phyloP scores from a whole-genome alignment of 1,140 invertebrate species.

The Pseudomyrmex flavicornis region DNA sequence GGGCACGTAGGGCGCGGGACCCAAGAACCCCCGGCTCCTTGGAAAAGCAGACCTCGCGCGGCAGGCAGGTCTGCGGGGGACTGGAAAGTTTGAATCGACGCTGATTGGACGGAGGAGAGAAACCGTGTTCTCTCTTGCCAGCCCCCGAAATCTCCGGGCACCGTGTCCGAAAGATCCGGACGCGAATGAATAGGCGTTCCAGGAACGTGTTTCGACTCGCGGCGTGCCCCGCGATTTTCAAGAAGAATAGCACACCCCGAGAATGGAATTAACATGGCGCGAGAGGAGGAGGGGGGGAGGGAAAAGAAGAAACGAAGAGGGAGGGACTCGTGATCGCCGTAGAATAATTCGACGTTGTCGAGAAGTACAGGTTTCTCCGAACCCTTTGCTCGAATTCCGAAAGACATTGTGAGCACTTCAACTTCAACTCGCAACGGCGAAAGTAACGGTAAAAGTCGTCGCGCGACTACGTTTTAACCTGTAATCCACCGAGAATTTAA shows the following conservation, averaged over 20 bases:
- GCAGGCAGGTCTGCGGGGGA: neutral
- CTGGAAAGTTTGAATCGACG: conserved; percentile 79
- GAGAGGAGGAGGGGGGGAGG: neutral
- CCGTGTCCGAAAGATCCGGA: conserved; percentile 68
- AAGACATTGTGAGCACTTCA: neutral
- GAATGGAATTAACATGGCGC: conserved; percentile 61
- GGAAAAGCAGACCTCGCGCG: conserved; percentile 64
- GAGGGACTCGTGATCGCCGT: conserved; percentile 26
- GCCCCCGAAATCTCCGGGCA: conserved; percentile 22
- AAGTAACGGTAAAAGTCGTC: too few relatives aligned
- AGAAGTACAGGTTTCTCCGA: conserved; percentile 26
- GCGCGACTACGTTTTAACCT: too few relatives aligned
- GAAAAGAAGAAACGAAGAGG: neutral
- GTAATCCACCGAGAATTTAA: too few relatives aligned
- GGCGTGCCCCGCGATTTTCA: conserved; percentile 52
- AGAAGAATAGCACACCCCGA: conserved; percentile 60
- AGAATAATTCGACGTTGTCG: conserved; percentile 44
- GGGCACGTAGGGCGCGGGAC: conserved; percentile 10
- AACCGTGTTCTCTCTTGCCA: conserved; percentile 71
- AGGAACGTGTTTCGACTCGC: conserved; percentile 72
- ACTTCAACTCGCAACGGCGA: neutral
- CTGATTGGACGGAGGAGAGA: conserved; percentile 73
- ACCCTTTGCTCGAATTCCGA: neutral
- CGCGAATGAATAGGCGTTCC: conserved; percentile 79
- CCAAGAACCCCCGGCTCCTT: conserved; percentile 9